Percentiles rank a stretch among this genome's conserved stretches.
Conservation (phyloP, 1,140 invertebrate species). For the Lepeophtheirus salmonis region DNA sequence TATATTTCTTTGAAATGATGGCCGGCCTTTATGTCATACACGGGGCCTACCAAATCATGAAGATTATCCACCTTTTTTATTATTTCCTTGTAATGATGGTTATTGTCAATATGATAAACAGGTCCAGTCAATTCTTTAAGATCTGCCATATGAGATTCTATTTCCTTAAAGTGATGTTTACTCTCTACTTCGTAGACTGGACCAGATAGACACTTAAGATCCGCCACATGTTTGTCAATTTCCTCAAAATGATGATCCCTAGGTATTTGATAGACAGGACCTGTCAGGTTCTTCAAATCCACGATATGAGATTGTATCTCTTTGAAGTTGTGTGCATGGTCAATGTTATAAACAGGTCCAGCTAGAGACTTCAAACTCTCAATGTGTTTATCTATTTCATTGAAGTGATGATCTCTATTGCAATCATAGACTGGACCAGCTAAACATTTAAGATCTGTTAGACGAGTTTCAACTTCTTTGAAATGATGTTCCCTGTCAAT, state of each 20-base stretch:
- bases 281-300: constrained; percentile 12
- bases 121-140: constrained; percentile 16
- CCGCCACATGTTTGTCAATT: not conserved
- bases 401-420: constrained; percentile 13
- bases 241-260: constrained; percentile 10
- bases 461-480: constrained; percentile 4
- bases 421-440: constrained; percentile 14
- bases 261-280: constrained; percentile 11
- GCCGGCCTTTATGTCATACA: constrained; percentile 1
- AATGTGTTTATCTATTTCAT: constrained; percentile 11
- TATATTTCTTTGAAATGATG: constrained; percentile 16
- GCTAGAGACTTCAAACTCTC: not conserved
- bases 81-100: constrained; percentile 11
- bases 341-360: constrained; percentile 12
- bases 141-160: constrained; percentile 6
- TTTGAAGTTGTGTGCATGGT: constrained; percentile 10
- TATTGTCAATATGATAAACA: constrained; percentile 17
- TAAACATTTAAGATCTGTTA: constrained; percentile 2
- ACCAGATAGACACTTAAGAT: constrained; percentile 8
- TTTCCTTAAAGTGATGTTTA: constrained; percentile 14
- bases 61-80: constrained; percentile 10
- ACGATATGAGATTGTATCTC: constrained; percentile 3
- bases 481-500: constrained; percentile 18
- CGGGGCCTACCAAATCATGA: constrained; percentile 6
- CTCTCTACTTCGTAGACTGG: constrained; percentile 16